Base-by-base conservation (phyloP, 2,888 invertebrate species). In the Torymus aiolomorphi region DNA sequence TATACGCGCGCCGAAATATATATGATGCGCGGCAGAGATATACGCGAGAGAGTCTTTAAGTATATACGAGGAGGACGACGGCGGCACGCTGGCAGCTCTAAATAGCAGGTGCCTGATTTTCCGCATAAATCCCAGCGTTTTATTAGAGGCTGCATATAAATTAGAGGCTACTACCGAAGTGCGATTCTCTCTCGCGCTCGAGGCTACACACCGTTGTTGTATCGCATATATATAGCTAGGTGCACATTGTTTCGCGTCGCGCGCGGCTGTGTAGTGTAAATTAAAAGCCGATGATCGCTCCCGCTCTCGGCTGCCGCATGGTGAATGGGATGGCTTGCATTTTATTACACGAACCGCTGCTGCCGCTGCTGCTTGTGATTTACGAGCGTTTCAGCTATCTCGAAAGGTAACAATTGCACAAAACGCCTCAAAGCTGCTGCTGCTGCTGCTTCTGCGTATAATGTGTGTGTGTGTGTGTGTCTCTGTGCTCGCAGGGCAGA, bases 241-340 rank as follows among this genome's bases (percentile, higher is more conserved):
- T 65, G 4, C 24, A 16, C 57, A 10, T 24, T 12, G 20, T 12
- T 20, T 49, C 57, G 20, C 1, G n/a, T 31, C 42, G 20, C 31
- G 10, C 52, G 12, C 52, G 66, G 16, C 20, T 49, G 56, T 20
- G 5, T 18, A 70, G 77, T 62, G 74, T 78, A 78, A 78, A 80
- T 80, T 80, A 80, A 78, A 71, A 80, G 75, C 66, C 80, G 78
- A 62, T 62, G 80, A 80, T 80, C 78, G 73, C 14, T 70, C 59
- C 42, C 42, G 42, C 42, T 51, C 56, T 49, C 51, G 31, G 13
- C 42, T 42, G 42, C 42, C 8, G 8, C 13, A 2, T 51, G 20
- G 70, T 57, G 71, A 71, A 61, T 56, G 71, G 74, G 66, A 80
- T 75, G 75, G 56, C 31, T 54, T 66, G 73, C 74, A 65, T 79